Evolutionary conservation across 2,797 vertebrate genomes (phyloP), one percentile per base, ranked within the genome.

Genomic region (Eospalax fontanierii): DNA sequence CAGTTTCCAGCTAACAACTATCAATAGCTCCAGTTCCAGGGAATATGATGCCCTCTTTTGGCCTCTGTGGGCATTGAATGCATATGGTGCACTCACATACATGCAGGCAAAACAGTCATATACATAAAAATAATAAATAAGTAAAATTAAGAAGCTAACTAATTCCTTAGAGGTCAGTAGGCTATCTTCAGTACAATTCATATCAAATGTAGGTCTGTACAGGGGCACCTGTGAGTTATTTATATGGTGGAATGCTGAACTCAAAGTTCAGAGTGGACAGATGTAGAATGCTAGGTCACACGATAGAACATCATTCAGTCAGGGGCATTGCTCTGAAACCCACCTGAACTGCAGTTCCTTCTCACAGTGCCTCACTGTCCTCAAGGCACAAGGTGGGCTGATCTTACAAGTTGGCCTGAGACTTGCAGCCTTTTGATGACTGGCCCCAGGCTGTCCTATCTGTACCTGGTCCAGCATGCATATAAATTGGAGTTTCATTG

Each of bases 301-400:
- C 0, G 1, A n/a, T 2, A 38, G 21, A 75, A 1, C 6, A 3
- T 26, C 61, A 8, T 28, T 15, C 15, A 0, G 15, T 12, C 7
- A 14, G 15, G 1, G 40, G 6, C 4, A 1, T n/a, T 12, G 73
- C 2, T 19, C 19, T 2, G 18, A 59, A 57, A 22, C 50, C 40
- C 10, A 1, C 38, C 38, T 35, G 35, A 4, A 18, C 40, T 9
- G 21, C 0, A 0, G 0, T 22, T 14, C 21, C 30, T 73, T 76
- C 15, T 19, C 12, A 21, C 6, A 12, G 8, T 14, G 3, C 38
- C 79, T 33, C n/a, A n/a, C 70, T 38, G 28, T 5, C 57, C 22
- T 4, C 3, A 8, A 66, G 38, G n/a, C 5, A 1, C 22, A 18
- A 68, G 43, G 30, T 54, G 40, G 79, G 15, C 38, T 15, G 30